Percentiles rank a stretch among this genome's conserved stretches.
Evolutionary conservation across 2,888 invertebrate genomes (phyloP).

Genomic region (Agrochola litura): DNA sequence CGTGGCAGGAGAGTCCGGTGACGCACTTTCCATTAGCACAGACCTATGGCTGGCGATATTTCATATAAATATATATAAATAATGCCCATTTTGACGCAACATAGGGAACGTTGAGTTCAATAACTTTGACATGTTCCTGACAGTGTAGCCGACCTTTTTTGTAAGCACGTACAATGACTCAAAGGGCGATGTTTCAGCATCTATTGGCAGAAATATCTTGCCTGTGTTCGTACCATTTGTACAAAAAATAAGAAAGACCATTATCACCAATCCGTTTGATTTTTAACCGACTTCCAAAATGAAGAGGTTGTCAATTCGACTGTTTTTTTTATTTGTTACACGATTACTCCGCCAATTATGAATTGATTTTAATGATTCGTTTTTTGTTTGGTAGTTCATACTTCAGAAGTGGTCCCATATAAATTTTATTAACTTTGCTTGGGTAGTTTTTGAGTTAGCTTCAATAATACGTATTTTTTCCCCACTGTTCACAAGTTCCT

Average conservation of each 20-base stretch:
- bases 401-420: no score
- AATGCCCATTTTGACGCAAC: slow-evolving; percentile 59
- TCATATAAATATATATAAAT: slow-evolving; percentile 72
- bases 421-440: no score
- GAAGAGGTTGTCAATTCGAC: no score
- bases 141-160: slow-evolving; percentile 55
- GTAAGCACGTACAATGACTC: slow-evolving; percentile 49
- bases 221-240: background rate
- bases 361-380: no score
- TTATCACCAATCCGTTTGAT: background rate
- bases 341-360: no score
- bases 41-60: slow-evolving; percentile 53
- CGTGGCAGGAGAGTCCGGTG: slow-evolving; percentile 62
- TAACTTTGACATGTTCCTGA: slow-evolving; percentile 51
- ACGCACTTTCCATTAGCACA: slow-evolving; percentile 68
- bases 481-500: no score
- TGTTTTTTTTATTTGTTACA: no score
- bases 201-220: slow-evolving; percentile 12
- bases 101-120: slow-evolving; percentile 26
- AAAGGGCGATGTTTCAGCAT: slow-evolving; percentile 48
- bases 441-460: no score
- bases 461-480: no score
- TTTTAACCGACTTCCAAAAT: background rate
- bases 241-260: background rate
- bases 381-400: no score